Percentiles rank a stretch among this genome's conserved stretches.
These are phyloP conservation scores for Spinibarbus caldwelli DNA, from an alignment of 2,797 vertebrate species.

Conservation along the genomic window DNA sequence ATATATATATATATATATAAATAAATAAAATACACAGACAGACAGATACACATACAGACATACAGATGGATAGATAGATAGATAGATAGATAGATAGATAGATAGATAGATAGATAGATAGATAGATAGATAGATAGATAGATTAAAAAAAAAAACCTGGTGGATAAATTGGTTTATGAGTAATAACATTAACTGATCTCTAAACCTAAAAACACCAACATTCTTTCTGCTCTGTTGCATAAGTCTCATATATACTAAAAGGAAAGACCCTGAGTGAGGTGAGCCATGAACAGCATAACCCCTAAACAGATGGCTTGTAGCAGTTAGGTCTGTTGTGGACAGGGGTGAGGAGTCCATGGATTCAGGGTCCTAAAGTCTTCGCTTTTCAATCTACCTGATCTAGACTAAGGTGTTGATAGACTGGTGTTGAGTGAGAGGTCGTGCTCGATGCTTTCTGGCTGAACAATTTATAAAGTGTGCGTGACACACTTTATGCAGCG, in stretches of 20 bases:
- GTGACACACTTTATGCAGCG: background rate
- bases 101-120: fast-evolving
- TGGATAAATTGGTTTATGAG: too few species aligned
- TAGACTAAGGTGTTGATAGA: slow-evolving; percentile 21
- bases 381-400: background rate
- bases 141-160: fast-evolving
- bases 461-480: slow-evolving; percentile 4
- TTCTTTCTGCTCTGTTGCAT: background rate
- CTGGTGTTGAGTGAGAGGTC: background rate
- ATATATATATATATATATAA: too few species aligned
- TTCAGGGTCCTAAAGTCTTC: slow-evolving; percentile 24
- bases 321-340: background rate
- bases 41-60: fast-evolving
- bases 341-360: background rate
- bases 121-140: fast-evolving
- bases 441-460: slow-evolving; percentile 5
- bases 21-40: too few species aligned
- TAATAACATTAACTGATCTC: background rate
- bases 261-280: slow-evolving; percentile 14
- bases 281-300: slow-evolving; percentile 13
- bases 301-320: slow-evolving; percentile 16
- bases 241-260: slow-evolving; percentile 6
- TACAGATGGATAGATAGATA: fast-evolving
- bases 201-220: background rate
- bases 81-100: fast-evolving